Percentiles rank a stretch among this genome's conserved stretches.
Evolutionary conservation across 2,888 invertebrate species (phyloP).

Genomic region (Cremastinae sp.): DNA sequence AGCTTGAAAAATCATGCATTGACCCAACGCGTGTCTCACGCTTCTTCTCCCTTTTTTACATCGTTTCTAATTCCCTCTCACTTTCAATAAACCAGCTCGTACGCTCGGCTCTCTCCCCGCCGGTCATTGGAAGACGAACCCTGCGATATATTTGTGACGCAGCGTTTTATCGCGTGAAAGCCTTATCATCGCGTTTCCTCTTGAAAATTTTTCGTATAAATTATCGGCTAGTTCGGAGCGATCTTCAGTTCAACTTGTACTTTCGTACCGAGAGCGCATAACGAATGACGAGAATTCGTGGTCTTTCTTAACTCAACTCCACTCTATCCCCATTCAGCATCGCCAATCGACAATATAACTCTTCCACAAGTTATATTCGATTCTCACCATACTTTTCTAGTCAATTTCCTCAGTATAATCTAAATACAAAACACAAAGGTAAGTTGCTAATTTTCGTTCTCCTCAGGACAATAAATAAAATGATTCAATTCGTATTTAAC

Average conservation of each 20-base stretch:
- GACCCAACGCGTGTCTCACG: conserved; percentile 35
- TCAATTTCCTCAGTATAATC: conserved; percentile 61
- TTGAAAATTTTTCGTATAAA: conserved; percentile 70
- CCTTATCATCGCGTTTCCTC: conserved; percentile 43
- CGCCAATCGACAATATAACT: conserved; percentile 63
- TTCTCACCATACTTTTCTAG: conserved; percentile 53
- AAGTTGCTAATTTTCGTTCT: conserved; percentile 38
- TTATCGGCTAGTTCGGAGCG: conserved; percentile 57
- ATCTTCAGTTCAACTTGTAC: conserved; percentile 65
- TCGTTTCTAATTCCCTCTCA: neutral
- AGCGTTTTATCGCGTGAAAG: conserved; percentile 48
- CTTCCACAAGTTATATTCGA: conserved; percentile 64
- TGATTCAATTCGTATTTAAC: no score
- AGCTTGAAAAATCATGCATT: conserved; percentile 42
- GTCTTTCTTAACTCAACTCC: conserved; percentile 50
- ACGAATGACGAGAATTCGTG: conserved; percentile 60
- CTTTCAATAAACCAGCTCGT: neutral
- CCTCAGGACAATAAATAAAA: no score
- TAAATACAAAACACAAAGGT: conserved; percentile 63
- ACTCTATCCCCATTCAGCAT: conserved; percentile 26
- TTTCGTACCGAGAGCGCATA: conserved; percentile 46
- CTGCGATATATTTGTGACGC: conserved; percentile 44
- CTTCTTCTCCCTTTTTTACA: conserved; percentile 36
- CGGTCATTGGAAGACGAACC: neutral
- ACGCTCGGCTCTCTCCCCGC: conserved; percentile 3